These are phyloP conservation scores for Sphenopsis melanotis DNA, from an alignment of 2,797 vertebrate genomes.

Conservation along the genomic window DNA sequence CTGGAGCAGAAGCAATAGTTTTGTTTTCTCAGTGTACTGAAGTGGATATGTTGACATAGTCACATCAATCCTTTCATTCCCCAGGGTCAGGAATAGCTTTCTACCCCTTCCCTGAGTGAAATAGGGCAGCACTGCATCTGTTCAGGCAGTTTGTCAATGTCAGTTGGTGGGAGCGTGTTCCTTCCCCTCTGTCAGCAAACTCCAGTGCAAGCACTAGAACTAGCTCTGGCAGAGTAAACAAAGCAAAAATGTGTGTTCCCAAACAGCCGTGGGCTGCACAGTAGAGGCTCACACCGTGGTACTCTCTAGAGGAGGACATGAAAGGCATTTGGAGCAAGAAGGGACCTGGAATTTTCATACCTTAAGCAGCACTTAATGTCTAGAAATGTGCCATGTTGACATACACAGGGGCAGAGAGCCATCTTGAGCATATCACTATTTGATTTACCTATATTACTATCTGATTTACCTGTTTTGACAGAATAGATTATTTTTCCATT, in stretches of 20 bases:
- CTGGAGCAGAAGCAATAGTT: not conserved
- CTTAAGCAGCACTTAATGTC: not conserved
- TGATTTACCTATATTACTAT: not conserved
- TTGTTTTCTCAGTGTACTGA: not conserved
- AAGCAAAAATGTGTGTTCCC: not conserved
- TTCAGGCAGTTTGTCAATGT: not conserved
- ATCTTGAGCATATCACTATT: not conserved
- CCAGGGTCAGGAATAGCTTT: not conserved
- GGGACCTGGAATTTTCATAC: not conserved
- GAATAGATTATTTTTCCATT: not conserved
- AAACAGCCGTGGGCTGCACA: not conserved
- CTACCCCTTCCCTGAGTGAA: not conserved
- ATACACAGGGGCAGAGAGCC: accelerated
- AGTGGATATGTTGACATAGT: not conserved
- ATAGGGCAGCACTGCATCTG: not conserved
- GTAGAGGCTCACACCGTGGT: not conserved
- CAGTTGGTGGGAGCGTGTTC: not conserved
- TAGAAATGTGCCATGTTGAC: not conserved
- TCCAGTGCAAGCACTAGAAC: accelerated
- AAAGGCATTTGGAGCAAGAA: not conserved
- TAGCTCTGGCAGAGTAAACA: not conserved
- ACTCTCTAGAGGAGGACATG: not conserved
- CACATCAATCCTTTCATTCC: not conserved
- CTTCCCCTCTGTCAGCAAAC: not conserved
- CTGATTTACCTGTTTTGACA: not conserved